Evolutionary conservation across 2,113 vertebrate species (phyloP).

Genomic region (Aptenodytes patagonicus): DNA sequence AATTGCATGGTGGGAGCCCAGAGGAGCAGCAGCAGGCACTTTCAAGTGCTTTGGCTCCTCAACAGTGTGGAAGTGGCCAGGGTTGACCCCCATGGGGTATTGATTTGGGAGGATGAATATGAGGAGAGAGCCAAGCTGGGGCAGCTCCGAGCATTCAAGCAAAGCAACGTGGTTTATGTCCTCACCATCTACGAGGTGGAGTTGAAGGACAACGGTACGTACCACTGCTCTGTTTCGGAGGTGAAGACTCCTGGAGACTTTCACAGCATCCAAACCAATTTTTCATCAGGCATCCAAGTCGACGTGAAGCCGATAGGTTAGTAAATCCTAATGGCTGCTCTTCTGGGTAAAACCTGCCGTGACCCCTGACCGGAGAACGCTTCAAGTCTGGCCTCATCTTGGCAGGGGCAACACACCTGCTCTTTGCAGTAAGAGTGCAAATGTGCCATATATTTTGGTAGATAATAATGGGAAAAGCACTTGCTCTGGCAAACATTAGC

Average conservation of each 20-base stretch:
- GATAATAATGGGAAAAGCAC: background rate
- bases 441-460: background rate
- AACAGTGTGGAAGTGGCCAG: constrained; percentile 46
- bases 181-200: constrained; percentile 71
- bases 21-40: constrained; percentile 46
- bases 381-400: background rate
- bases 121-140: constrained; percentile 54
- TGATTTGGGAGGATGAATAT: constrained; percentile 51
- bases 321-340: background rate
- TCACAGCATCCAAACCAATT: background rate
- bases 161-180: constrained; percentile 58
- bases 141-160: constrained; percentile 72
- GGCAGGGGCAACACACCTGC: background rate
- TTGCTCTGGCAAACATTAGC: background rate
- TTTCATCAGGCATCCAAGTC: constrained; percentile 24
- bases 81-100: constrained; percentile 74
- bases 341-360: background rate
- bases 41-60: constrained; percentile 77
- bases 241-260: constrained; percentile 35
- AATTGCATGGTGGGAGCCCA: constrained; percentile 65
- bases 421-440: background rate
- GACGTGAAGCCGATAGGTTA: constrained; percentile 47
- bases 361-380: background rate
- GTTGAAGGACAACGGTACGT: constrained; percentile 75
- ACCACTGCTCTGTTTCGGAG: constrained; percentile 75